A percentile compares a stretch with the other conserved stretches of the same genome.
Evolutionary conservation across 2,888 invertebrate species (phyloP).

Genomic region (Notodonta dromedarius): DNA sequence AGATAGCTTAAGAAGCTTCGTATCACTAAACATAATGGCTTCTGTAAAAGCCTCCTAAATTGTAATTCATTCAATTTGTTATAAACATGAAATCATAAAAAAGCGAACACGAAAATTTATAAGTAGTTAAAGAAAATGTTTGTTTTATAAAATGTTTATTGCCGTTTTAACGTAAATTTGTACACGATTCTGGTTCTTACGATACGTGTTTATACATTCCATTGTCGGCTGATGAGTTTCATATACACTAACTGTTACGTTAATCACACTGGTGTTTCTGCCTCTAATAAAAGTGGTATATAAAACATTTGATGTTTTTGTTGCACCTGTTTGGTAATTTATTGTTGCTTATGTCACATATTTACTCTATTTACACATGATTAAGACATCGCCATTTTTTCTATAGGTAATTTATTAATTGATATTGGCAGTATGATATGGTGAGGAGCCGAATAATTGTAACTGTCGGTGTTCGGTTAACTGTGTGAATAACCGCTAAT

Average conservation of each 20-base stretch:
- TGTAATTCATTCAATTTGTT: not conserved
- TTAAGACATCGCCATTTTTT: too few species aligned
- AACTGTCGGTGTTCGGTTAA: too few species aligned
- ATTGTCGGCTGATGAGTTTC: constrained; percentile 42
- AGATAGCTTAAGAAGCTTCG: constrained; percentile 41
- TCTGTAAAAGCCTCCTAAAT: constrained; percentile 5
- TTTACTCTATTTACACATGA: too few species aligned
- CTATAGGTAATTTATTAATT: too few species aligned
- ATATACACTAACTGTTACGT: constrained; percentile 61
- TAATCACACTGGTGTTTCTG: constrained; percentile 68
- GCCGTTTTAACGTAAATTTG: constrained; percentile 32
- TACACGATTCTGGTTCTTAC: constrained; percentile 35
- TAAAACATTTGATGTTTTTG: constrained; percentile 42
- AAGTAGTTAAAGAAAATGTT: constrained; percentile 39
- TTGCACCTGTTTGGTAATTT: constrained; percentile 9
- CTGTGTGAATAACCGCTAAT: too few species aligned
- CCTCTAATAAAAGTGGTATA: constrained; percentile 74
- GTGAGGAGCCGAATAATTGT: too few species aligned
- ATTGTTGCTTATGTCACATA: too few species aligned
- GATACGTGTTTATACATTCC: constrained; percentile 45
- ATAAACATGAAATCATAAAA: not conserved
- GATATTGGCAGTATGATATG: too few species aligned
- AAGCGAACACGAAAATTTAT: constrained; percentile 22
- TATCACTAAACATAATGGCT: constrained; percentile 33
- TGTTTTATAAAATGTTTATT: constrained; percentile 51